phyloP scores from a whole-genome alignment of 2,888 invertebrate species.

The Cerastoderma edule region DNA sequence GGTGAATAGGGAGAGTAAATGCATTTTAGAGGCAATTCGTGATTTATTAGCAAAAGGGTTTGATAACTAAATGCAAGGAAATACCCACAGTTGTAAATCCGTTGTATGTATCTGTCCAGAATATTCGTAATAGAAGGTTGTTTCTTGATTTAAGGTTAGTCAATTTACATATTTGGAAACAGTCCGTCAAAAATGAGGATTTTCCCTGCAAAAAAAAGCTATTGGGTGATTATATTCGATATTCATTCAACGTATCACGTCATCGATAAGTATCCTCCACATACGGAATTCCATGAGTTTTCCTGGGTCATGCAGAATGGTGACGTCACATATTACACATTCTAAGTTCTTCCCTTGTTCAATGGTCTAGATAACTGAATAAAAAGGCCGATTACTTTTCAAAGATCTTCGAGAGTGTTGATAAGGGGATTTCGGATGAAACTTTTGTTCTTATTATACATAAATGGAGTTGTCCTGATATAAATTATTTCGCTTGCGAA shows the following conservation, averaged over 20 bases:
- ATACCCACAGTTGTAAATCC: conserved; percentile 9
- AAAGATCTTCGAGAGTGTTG: conserved; percentile 35
- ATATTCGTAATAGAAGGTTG: conserved; percentile 12
- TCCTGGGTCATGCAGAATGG: conserved; percentile 1
- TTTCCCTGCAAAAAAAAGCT: neutral
- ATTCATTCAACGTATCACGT: conserved; percentile 14
- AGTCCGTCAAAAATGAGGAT: conserved; percentile 21
- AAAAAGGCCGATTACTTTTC: conserved; percentile 38
- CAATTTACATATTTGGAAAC: conserved; percentile 23
- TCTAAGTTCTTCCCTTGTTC: conserved; percentile 19
- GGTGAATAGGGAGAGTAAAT: neutral
- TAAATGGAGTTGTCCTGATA: conserved; percentile 41
- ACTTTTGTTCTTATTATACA: conserved; percentile 11
- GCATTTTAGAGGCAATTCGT: conserved; percentile 1
- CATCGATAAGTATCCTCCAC: conserved; percentile 10
- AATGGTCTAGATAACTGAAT: conserved; percentile 33
- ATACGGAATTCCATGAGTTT: conserved; percentile 26
- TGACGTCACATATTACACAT: conserved; percentile 9
- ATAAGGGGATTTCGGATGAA: conserved; percentile 37
- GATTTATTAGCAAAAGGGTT: conserved; percentile 12
- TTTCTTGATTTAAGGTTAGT: conserved; percentile 18
- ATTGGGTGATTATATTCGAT: conserved; percentile 8
- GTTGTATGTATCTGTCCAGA: conserved; percentile 15
- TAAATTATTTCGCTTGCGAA: conserved; percentile 51
- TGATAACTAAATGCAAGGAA: conserved; percentile 6